Base-by-base conservation (phyloP, 2,888 invertebrate genomes). In the Melangyna quadrimaculata region DNA sequence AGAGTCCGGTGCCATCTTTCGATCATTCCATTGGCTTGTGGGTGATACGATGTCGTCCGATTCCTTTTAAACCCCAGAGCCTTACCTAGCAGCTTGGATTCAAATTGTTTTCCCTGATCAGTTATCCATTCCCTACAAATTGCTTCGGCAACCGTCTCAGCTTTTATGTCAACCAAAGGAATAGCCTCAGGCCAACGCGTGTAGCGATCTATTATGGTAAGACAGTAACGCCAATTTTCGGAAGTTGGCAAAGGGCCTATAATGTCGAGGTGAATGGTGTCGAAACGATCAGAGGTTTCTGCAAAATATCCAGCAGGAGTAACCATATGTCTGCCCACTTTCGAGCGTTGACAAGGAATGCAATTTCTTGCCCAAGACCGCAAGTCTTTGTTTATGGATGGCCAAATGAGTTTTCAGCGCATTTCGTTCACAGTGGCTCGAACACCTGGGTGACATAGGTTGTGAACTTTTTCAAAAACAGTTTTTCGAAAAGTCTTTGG, bases 261-360 rank as follows among this genome's bases (percentile, higher is more conserved):
- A 14, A 32, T 8, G 10, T 63, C 78, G 9, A 80, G 78, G 78
- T 88, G 88, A 78, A 88, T 88, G 40, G 73, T 86, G 59, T 87
- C 88, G 78, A 89, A 87, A 73, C 88, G 86, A 80, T 87, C 79
- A 57, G 84, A 79, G 45, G 82, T 51, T 82, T 87, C 84, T 32
- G 78, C 48, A 78, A 90, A 91, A 4, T 1, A 8, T 1, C 40
- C 40, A 5, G 48, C 27, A 0, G 17, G 29, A 91, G 78, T 5
- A 55, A 17, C 0, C 89, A 88, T 65, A 14, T 78, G 61, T 14
- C 45, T 27, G 1, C 8, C 7, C n/a, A 51, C 12, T n/a, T 70
- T 78, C 1, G 70, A n/a, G 6, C 59, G 17, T 51, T 78, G 78
- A 22, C 70, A 78, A 1, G 57, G 57, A n/a, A 78, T 35, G 35